Base-by-base conservation (phyloP, 1,140 invertebrate genomes). In the Habropoda laboriosa region DNA sequence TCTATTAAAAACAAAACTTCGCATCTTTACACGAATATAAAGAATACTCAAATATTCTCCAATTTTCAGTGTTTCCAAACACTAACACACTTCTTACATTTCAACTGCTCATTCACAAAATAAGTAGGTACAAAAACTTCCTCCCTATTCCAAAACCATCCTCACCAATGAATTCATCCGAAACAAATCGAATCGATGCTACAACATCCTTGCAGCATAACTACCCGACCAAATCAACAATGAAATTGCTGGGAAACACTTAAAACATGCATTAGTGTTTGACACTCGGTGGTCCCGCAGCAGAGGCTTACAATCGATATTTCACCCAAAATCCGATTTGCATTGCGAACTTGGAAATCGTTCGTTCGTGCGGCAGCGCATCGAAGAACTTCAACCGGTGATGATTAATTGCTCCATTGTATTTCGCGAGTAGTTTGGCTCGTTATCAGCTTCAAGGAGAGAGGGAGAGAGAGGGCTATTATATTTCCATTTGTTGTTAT, bases 401-500 rank as follows among this genome's bases (percentile, higher is more conserved):
- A 4, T 60, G 24, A 77, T 70, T 68, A 55, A 76, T 76, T 30
- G 40, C 16, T 68, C 21, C n/a, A 35, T 58, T 47, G 7, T 32
- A 30, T 38, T 67, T 49, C 16, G 21, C 30, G 51, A 68, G n/a
- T 53, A 66, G 27, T 58, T 77, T 16, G 53, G 40, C 53, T 70
- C 24, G 24, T 70, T 77, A 77, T 58, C 53, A 35, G 42, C 32
- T 49, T 35, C n/a, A 60, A 58, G 32, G 13, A 40, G n/a, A 1
- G 13, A 12, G 13, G 42, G 47, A 49, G 47, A 45, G 42, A 13
- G 6, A 42, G 3, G 10, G n/a, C 73, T 32, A 40, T 45, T 55
- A 30, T 68, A 55, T 38, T 70, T 38, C 51, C 53, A 70, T 38
- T 58, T 38, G 32, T 77, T 47, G 27, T 21, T 47, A 70, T 70